Percentiles rank a stretch among this genome's conserved stretches.
These are phyloP conservation scores for Pseudocheirus occidentalis DNA, from an alignment of 2,797 vertebrate species.

Conservation along the genomic window DNA sequence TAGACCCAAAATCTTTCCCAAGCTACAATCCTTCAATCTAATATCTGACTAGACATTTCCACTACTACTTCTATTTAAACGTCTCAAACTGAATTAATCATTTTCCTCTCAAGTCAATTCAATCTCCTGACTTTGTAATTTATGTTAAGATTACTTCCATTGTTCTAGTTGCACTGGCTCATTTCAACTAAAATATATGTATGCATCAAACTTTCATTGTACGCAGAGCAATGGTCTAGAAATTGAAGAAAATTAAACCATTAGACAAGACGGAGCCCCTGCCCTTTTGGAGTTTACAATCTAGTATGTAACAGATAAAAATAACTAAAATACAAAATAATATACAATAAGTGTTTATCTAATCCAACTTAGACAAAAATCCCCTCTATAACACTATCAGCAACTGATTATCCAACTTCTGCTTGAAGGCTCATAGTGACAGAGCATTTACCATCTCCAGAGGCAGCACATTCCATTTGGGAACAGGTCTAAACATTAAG, in stretches of 20 bases:
- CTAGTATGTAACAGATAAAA: not conserved
- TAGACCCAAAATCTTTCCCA: not conserved
- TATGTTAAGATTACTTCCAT: conserved; percentile 25
- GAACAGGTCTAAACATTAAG: not conserved
- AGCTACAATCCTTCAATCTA: not conserved
- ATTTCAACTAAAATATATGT: not conserved
- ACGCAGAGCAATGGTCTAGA: not conserved
- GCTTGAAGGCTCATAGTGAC: not conserved
- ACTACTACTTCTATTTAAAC: not conserved
- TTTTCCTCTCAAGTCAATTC: conserved; percentile 37
- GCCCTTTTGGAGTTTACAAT: not conserved
- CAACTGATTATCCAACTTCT: not conserved
- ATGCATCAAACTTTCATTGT: not conserved
- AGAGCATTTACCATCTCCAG: not conserved
- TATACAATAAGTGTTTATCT: not conserved
- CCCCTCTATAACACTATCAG: not conserved
- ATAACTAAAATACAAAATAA: not conserved
- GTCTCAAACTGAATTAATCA: not conserved
- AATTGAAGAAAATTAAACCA: not conserved
- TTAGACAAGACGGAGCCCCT: not conserved
- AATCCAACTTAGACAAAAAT: not conserved
- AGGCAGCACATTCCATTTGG: not conserved
- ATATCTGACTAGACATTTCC: not conserved
- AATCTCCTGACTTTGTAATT: conserved; percentile 36
- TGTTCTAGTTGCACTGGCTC: not conserved